phyloP scores from a whole-genome alignment of 2,797 vertebrate species.

The Crenuchus spilurus region DNA sequence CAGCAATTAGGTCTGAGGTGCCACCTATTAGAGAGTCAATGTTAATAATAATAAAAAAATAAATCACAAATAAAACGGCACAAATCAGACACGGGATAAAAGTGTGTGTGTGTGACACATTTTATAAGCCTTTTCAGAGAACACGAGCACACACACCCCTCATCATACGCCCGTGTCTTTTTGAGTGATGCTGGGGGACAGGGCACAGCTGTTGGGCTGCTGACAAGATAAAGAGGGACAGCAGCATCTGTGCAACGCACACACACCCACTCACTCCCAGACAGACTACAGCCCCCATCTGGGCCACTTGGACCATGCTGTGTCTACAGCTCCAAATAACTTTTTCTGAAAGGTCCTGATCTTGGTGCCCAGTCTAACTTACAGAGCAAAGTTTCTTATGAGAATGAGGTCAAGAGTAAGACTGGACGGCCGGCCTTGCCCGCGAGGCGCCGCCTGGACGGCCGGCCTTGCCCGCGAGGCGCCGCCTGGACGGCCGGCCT shows the following conservation, averaged over 20 bases:
- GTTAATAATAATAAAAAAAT: conserved; percentile 2
- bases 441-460: no score
- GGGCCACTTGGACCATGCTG: conserved; percentile 22
- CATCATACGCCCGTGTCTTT: conserved; percentile 12
- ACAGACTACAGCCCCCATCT: conserved; percentile 31
- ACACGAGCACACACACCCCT: neutral
- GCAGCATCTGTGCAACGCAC: conserved; percentile 80
- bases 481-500: no score
- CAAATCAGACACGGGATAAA: neutral
- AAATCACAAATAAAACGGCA: neutral
- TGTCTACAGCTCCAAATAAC: conserved; percentile 22
- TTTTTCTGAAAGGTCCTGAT: conserved; percentile 8
- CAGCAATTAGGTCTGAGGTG: conserved; percentile 86
- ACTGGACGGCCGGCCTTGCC: no score
- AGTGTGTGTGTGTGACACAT: neutral
- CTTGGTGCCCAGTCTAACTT: conserved; percentile 2
- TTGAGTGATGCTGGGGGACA: conserved; percentile 46
- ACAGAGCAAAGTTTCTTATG: neutral
- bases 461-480: no score
- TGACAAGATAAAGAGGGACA: conserved; percentile 77
- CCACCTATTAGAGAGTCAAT: conserved; percentile 62
- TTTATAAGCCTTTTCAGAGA: neutral
- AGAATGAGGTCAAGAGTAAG: neutral
- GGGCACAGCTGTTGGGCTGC: conserved; percentile 80
- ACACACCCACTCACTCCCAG: conserved; percentile 26